Evolutionary conservation across 1,140 invertebrate species (phyloP).

Genomic region (Eriosoma lanigerum): DNA sequence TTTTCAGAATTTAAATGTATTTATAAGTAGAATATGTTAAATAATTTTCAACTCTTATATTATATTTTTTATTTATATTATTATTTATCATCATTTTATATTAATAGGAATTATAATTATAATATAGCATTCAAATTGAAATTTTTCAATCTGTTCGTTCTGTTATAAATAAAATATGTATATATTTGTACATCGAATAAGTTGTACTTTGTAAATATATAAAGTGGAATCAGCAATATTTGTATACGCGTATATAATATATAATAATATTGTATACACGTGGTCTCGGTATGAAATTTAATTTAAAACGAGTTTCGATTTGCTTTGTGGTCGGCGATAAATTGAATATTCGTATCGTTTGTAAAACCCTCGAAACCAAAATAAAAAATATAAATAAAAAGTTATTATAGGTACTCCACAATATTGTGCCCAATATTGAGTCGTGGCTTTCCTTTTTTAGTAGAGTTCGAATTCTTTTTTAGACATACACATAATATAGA

Average conservation of each 20-base stretch:
- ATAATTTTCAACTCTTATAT: too few relatives aligned
- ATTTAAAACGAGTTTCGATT: slow-evolving; percentile 3
- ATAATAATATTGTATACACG: too few relatives aligned
- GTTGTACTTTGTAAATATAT: background rate
- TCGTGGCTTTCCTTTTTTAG: too few relatives aligned
- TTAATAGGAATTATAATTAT: too few relatives aligned
- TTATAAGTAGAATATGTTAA: background rate
- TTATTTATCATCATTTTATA: too few relatives aligned
- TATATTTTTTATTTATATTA: too few relatives aligned
- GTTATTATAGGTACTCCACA: background rate
- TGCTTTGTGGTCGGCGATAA: background rate
- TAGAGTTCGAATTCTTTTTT: too few relatives aligned
- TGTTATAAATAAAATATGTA: too few relatives aligned
- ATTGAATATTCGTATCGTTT: background rate
- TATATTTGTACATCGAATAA: background rate
- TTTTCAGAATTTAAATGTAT: background rate
- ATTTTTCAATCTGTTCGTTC: too few relatives aligned
- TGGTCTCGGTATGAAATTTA: background rate
- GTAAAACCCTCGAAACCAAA: background rate
- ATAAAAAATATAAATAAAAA: slow-evolving; percentile 7
- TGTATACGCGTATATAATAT: background rate
- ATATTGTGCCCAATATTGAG: too few relatives aligned
- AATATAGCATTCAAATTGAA: too few relatives aligned
- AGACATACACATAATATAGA: too few relatives aligned
- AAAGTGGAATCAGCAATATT: background rate